Evolutionary conservation across 2,797 vertebrate genomes (phyloP), one percentile per base, ranked within the genome.

Genomic region (Acomys russatus): DNA sequence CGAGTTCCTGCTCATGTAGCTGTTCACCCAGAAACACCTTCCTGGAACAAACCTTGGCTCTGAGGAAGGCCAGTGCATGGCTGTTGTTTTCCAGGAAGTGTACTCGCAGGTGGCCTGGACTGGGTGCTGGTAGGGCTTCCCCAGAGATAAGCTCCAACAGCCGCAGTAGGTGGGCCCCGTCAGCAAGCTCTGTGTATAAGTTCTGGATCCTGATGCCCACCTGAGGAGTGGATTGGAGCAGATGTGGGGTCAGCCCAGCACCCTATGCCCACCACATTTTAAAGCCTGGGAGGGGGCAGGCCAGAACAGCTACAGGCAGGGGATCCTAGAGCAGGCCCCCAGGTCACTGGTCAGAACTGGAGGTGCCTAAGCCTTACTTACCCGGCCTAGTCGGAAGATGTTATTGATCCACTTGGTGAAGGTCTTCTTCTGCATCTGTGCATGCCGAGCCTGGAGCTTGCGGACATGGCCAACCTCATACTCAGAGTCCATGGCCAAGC

Each of bases 401-500:
- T 98, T 99, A 98, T 99, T 99, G 98, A 99, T 99, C 99, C 99
- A 99, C 91, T 99, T 99, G 97, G 99, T 99, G 98, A 99, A 99
- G 64, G 99, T 99, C 97, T 99, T 99, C 98, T 99, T 99, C 98
- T 99, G 99, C 96, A 99, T 99, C 4, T 87, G 92, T 98, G 99
- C 99, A 90, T 99, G 99, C 98, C 99, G 99, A 94, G 99, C 99
- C 98, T 99, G 99, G 97, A 99, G 99, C 98, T 99, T 99, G 86
- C 98, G 98, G 70, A 99, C 98, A 22, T 99, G 99, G 10, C 98
- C 99, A 70, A 98, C 98, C 92, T 99, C 99, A 25, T 98, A 99
- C 80, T 99, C 99, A 0, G 84, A 98, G 77, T 96, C 98, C 99
- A 99, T 99, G 88, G 86, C 28, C 18, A 63, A 44, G 33, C 28